Evolutionary conservation across 2,113 vertebrate species (phyloP), one percentile per base, ranked within the genome.

Genomic region (Sturnira hondurensis): DNA sequence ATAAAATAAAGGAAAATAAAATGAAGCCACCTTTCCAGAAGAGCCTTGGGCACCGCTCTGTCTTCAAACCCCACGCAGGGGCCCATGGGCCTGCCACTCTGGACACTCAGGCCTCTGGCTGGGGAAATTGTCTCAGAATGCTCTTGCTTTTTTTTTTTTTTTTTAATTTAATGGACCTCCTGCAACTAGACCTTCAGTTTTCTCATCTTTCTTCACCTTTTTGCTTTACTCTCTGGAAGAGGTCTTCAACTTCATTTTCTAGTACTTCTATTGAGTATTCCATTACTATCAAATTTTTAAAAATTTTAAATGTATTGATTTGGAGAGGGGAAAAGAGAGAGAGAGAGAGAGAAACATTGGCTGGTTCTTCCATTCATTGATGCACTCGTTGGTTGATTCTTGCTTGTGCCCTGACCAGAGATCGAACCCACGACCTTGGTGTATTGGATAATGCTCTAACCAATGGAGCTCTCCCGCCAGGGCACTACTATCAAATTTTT

Each of bases 11-110:
- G 50, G n/a, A 84, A 81, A 38, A 61, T 22, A 2, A 24, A 76
- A 86, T 31, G 63, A 50, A 50, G n/a, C 7, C 20, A 9, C 56
- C 33, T 31, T 50, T 41, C 26, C 67, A n/a, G 24, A 70, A 70
- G 26, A 56, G 63, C 1, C 38, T n/a, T 10, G 54, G 22, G 17
- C 54, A 12, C 19, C 1, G 17, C 11, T 31, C n/a, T 11, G 0
- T 24, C 22, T 54, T 9, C 0, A 2, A 26, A 33, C 4, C 22
- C 6, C 11, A 33, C 43, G 41, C 41, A 76, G 20, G 36, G 22
- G 11, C 41, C 8, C 38, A 2, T 13, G 61, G 5, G 24, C 61
- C 22, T 28, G 33, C 41, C 24, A 12, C 28, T 36, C 70, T 61
- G 20, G 14, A 28, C 9, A 20, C 43, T 52, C 7, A 6, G 47